Conservation (phyloP, 2,888 invertebrate genomes). For the Rhingia rostrata region DNA sequence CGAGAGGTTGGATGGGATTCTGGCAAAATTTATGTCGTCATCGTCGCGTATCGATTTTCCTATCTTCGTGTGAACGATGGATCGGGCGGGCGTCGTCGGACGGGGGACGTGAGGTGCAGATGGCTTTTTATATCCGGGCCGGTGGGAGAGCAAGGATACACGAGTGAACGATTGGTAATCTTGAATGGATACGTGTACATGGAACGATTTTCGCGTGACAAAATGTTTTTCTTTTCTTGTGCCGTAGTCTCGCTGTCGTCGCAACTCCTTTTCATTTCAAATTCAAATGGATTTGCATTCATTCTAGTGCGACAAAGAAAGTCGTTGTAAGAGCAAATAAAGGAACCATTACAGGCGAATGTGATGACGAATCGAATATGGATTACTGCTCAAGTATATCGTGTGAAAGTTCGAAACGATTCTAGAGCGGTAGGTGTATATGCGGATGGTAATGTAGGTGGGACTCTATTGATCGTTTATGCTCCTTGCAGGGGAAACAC, state of each 20-base stretch:
- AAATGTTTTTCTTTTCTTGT: constrained; percentile 40
- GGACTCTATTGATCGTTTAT: not conserved
- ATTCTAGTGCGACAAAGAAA: constrained; percentile 27
- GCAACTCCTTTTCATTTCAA: constrained; percentile 13
- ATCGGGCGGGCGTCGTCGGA: not conserved
- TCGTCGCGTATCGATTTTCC: constrained; percentile 53
- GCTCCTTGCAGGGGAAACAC: not conserved
- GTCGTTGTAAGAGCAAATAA: constrained; percentile 36
- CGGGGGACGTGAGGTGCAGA: not conserved
- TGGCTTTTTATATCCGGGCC: constrained; percentile 6
- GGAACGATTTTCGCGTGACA: constrained; percentile 59
- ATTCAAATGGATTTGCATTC: constrained; percentile 45
- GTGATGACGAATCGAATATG: constrained; percentile 27
- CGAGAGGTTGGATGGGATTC: constrained; percentile 34
- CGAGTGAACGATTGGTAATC: constrained; percentile 51
- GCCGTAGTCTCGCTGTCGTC: not conserved
- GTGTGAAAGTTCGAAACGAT: constrained; percentile 10
- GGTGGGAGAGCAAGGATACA: constrained; percentile 27
- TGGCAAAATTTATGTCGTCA: constrained; percentile 44
- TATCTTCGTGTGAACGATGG: constrained; percentile 38
- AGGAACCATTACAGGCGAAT: constrained; percentile 30
- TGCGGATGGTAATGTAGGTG: not conserved
- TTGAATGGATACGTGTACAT: constrained; percentile 42
- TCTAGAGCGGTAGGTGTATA: not conserved
- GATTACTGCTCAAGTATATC: constrained; percentile 46